Base-by-base conservation (phyloP, 2,113 vertebrate genomes). In the Bettongia penicillata region DNA sequence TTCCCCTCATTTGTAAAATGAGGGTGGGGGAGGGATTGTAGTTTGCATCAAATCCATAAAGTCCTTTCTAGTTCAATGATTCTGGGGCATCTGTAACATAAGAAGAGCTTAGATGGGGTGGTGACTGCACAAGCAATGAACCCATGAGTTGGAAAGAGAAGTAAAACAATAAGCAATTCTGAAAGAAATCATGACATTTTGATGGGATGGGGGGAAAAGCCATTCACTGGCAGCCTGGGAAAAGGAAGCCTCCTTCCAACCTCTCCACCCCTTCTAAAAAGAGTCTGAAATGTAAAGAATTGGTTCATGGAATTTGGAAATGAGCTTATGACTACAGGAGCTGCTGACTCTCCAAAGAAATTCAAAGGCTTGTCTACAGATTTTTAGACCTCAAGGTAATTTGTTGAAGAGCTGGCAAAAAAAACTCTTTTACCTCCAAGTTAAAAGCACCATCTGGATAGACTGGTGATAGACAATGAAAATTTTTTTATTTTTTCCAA, bases 331-430 rank as follows among this genome's bases (percentile, higher is more conserved):
- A 93, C 95, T 97, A 96, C 55, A 61, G 92, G 95, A 92, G 95
- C 90, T 94, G 93, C 96, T 97, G 95, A 95, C 77, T 97, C 96
- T 97, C 97, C 94, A 96, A 91, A 97, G 95, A 98, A 98, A 96
- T 97, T 95, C 96, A 97, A 77, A 77, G n/a, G 19, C 5, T 43
- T 77, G 68, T 77, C 68, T 77, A 77, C 22, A n/a, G 55, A 57
- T 10, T 37, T n/a, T 91, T 50, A 43, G 91, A 93, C 24, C 84
- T 89, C 31, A 51, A 53, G 19, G 91, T 37, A 51, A 43, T 48
- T 51, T 92, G 7, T 19, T 10, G 14, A 28, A 94, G 51, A 52
- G 5, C 90, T 0, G 22, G 26, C 53, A 53, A 8, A 77, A 89
- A 55, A 8, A 77, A 55, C 55, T 90, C 90, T 90, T 94, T 77